phyloP scores from a whole-genome alignment of 2,113 vertebrate genomes.

The Meleagris gallopavo region DNA sequence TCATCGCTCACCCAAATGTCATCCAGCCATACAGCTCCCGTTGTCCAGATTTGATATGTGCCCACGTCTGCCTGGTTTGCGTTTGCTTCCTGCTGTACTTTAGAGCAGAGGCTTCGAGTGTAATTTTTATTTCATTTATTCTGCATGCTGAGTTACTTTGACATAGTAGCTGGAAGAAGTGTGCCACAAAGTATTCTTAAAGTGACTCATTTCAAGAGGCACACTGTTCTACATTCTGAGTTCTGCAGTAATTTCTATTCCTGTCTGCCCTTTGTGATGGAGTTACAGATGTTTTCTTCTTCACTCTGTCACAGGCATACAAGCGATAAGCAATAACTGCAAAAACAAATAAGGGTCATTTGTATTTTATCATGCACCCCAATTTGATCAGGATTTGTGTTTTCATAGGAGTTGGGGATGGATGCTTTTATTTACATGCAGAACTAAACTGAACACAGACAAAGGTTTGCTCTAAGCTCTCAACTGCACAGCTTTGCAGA shows the following conservation, averaged over 20 bases:
- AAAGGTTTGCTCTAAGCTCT: background rate
- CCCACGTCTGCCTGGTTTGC: conserved; percentile 42
- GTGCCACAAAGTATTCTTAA: background rate
- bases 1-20: conserved; percentile 52
- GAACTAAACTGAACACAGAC: rapidly evolving
- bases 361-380: background rate
- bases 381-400: background rate
- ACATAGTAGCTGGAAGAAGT: conserved; percentile 25
- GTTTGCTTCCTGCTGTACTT: conserved; percentile 41
- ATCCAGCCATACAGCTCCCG: conserved; percentile 42
- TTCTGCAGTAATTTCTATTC: background rate
- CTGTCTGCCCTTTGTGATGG: background rate
- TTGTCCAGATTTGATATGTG: conserved; percentile 61
- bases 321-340: background rate
- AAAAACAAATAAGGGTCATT: background rate
- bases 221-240: background rate
- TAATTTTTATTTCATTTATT: background rate
- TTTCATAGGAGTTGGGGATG: background rate
- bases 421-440: background rate
- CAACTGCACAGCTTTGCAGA: background rate
- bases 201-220: background rate
- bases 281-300: background rate
- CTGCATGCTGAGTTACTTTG: conserved; percentile 41
- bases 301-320: background rate
- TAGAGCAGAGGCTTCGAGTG: background rate